Conservation (phyloP, 2,888 invertebrate species). For the Drosophila setosimentum region DNA sequence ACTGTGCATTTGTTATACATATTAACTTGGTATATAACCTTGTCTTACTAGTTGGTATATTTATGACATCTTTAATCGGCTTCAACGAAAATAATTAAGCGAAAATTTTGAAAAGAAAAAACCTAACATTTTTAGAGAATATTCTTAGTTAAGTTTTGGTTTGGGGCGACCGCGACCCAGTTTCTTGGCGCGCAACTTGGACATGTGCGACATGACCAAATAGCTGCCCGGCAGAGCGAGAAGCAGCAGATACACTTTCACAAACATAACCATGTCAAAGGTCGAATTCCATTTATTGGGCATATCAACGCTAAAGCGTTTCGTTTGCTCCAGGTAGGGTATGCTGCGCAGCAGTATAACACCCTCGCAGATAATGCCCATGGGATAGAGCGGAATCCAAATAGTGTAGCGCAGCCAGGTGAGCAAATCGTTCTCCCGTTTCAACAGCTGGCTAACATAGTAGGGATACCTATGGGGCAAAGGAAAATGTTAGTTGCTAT, state of each 20-base stretch:
- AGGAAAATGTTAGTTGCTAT: not conserved
- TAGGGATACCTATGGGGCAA: conserved; percentile 92
- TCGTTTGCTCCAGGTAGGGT: conserved; percentile 95
- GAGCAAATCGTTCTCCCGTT: conserved; percentile 89
- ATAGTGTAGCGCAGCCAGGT: conserved; percentile 97
- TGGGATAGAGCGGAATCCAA: conserved; percentile 97
- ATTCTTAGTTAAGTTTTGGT: conserved; percentile 42
- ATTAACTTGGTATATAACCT: not conserved
- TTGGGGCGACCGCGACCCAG: conserved; percentile 86
- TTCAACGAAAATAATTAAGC: not conserved
- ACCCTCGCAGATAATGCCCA: conserved; percentile 95
- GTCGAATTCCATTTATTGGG: conserved; percentile 95
- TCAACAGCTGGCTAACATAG: conserved; percentile 93
- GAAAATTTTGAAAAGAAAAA: not conserved
- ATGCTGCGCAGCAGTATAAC: conserved; percentile 92
- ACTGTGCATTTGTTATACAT: conserved; percentile 11
- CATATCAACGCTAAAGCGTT: conserved; percentile 90
- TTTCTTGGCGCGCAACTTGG: conserved; percentile 89
- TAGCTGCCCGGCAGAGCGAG: conserved; percentile 92
- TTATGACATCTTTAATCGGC: not conserved
- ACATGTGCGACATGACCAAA: conserved; percentile 94
- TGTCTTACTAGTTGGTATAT: not conserved
- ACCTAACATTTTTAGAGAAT: conserved; percentile 1
- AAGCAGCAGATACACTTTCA: conserved; percentile 91
- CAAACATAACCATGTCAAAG: conserved; percentile 93